Base-by-base conservation (phyloP, 2,113 vertebrate species). In the Serilophus lunatus region DNA sequence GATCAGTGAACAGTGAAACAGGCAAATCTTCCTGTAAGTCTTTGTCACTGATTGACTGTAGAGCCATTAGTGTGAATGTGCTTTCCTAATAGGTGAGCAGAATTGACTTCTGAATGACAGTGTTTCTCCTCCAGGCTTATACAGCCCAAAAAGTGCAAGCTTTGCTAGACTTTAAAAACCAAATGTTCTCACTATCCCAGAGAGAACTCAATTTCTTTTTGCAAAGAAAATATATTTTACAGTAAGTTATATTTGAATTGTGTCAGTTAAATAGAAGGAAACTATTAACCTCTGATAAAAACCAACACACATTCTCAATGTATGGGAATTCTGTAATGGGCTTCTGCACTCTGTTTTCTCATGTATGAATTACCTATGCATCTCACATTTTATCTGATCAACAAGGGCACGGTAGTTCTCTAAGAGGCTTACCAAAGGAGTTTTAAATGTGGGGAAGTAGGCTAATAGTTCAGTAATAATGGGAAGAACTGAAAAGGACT, bases 1-100 rank as follows among this genome's bases (percentile, higher is more conserved):
- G 84, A 95, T 72, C 96, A 96, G 94, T 79, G 94, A 97, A 95
- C 81, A 90, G 91, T 94, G 96, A 96, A 97, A 92, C 94, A 94
- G 83, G 92, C 86, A 77, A 22, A 40, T 96, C 93, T 97, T 97
- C 94, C 93, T 93, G 86, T 51, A 79, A 90, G 78, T 95, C 93
- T 96, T 88, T 92, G 93, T 59, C 84, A 75, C 94, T 85, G 94
- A 94, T 68, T 95, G 95, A 95, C 86, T 91, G 80, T 44, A 76
- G 91, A 93, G 64, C 94, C 77, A 94, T 87, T 95, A 94, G 84
- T 57, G 90, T 38, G 85, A 97, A 96, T 90, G 94, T 78, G 49
- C 87, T 94, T 92, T 95, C 88, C 94, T 95, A 96, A 96, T 94
- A 94, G 93, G 40, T 92, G 93, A 85, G 96, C 95, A 88, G 94